These are phyloP conservation scores for Coptodon bakossiorum DNA, from an alignment of 2,113 vertebrate species.

Conservation along the genomic window DNA sequence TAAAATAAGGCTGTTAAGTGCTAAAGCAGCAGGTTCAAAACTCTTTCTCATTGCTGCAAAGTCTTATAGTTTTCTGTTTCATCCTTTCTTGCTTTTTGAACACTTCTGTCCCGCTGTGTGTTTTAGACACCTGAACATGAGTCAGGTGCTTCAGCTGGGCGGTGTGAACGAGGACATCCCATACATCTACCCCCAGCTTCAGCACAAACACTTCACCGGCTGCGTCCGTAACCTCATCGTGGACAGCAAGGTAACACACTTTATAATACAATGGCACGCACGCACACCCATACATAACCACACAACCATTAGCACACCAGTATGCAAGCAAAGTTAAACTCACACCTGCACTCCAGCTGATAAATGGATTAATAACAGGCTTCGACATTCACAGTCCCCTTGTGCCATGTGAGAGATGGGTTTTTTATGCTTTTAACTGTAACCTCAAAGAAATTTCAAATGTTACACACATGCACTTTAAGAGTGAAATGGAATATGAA, in stretches of 20 bases:
- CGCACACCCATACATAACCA: neutral
- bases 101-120: neutral
- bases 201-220: slow-evolving; percentile 83
- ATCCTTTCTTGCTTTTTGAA: neutral
- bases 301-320: neutral
- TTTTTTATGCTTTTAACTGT: slow-evolving; percentile 24
- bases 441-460: slow-evolving; percentile 21
- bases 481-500: slow-evolving; percentile 9
- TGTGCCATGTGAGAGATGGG: neutral
- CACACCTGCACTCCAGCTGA: slow-evolving; percentile 22
- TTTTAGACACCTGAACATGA: slow-evolving; percentile 76
- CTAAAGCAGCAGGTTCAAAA: neutral
- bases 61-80: neutral
- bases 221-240: slow-evolving; percentile 82
- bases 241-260: slow-evolving; percentile 80
- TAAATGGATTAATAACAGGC: slow-evolving; percentile 45
- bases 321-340: neutral
- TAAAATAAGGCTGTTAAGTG: neutral
- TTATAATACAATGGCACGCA: neutral
- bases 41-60: neutral
- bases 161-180: slow-evolving; percentile 82
- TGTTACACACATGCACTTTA: neutral
- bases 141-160: slow-evolving; percentile 83
- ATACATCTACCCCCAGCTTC: slow-evolving; percentile 79
- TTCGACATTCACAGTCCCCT: slow-evolving; percentile 4